Percentiles rank a stretch among this genome's conserved stretches.
phyloP scores from a whole-genome alignment of 2,888 invertebrate species.

The Eremobia ochroleuca region DNA sequence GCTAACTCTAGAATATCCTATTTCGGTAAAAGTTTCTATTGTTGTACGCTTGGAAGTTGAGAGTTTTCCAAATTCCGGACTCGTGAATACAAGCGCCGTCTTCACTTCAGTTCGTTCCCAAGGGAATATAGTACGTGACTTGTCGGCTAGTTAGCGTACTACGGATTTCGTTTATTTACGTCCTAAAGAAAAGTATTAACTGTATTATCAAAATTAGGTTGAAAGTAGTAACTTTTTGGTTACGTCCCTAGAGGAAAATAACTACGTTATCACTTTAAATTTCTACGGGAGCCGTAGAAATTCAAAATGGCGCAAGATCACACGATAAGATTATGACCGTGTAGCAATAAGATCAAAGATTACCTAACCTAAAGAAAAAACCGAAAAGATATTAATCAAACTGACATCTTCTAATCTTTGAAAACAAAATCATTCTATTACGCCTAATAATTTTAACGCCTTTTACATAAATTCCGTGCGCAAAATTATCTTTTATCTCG shows the following conservation, averaged over 20 bases:
- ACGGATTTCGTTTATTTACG: conserved; percentile 56
- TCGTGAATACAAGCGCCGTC: conserved; percentile 47
- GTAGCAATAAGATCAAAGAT: neutral
- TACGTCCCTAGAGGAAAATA: neutral
- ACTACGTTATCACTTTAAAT: neutral
- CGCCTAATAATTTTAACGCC: neutral
- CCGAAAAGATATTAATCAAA: neutral
- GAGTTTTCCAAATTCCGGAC: conserved; percentile 59
- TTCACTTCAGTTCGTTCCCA: conserved; percentile 45
- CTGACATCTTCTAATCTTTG: neutral
- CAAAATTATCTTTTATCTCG: neutral
- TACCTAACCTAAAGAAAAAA: neutral
- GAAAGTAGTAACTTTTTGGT: conserved; percentile 11
- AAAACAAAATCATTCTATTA: neutral
- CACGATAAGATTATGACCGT: neutral
- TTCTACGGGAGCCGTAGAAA: neutral
- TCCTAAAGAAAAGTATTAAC: conserved; percentile 52
- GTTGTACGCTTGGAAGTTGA: conserved; percentile 53
- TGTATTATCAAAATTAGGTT: conserved; percentile 39
- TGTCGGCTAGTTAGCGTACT: conserved; percentile 56
- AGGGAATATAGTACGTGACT: conserved; percentile 66
- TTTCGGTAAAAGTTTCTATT: conserved; percentile 59
- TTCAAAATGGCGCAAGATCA: neutral
- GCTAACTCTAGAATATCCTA: conserved; percentile 45
- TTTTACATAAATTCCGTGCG: neutral